phyloP scores from a whole-genome alignment of 1,140 invertebrate species.

The Gonioctena quinquepunctata region DNA sequence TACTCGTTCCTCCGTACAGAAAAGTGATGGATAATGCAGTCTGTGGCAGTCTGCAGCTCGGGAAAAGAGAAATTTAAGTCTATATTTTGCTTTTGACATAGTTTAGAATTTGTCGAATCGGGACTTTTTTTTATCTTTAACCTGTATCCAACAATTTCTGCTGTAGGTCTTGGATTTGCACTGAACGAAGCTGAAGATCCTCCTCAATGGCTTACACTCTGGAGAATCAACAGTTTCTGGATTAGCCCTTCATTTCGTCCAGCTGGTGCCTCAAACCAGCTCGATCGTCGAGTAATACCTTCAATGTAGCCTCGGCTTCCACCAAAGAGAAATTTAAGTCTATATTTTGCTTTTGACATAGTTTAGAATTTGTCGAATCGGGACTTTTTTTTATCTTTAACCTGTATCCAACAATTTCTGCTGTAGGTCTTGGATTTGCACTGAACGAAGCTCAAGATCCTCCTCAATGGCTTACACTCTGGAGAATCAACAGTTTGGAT shows the following conservation, averaged over 20 bases:
- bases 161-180: constrained; percentile 83
- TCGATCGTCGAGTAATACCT: constrained; percentile 75
- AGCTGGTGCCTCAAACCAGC: constrained; percentile 60
- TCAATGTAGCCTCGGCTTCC: constrained; percentile 75
- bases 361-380: constrained; percentile 68
- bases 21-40: too few species aligned
- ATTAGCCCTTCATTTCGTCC: constrained; percentile 56
- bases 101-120: constrained; percentile 68
- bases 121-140: constrained; percentile 58
- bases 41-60: constrained; percentile 59
- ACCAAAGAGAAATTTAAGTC: too few species aligned
- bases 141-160: constrained; percentile 77
- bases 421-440: constrained; percentile 82
- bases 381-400: too few species aligned
- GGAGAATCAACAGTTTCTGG: constrained; percentile 38
- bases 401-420: constrained; percentile 82
- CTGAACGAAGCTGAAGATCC: constrained; percentile 72
- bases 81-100: constrained; percentile 68
- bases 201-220: constrained; percentile 64
- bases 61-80: constrained; percentile 64
- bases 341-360: constrained; percentile 70
- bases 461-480: constrained; percentile 63
- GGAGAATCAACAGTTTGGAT: constrained; percentile 41
- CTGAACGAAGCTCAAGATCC: constrained; percentile 72
- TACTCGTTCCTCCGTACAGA: too few species aligned